Base-by-base conservation (phyloP, 2,888 invertebrate species). In the Oscheius myriophilus region DNA sequence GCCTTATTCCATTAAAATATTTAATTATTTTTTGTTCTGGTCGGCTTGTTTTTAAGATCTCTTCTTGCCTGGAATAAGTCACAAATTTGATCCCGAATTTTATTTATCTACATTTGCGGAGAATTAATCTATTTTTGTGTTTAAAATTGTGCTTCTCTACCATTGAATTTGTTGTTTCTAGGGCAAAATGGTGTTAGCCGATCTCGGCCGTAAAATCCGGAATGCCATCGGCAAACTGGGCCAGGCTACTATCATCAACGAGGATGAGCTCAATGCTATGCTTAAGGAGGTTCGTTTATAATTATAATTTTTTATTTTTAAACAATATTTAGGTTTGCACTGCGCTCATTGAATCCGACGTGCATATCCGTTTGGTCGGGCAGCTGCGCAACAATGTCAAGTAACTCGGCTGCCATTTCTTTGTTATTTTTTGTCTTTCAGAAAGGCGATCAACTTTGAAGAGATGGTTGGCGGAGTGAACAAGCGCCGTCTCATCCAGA, bases 141-240 rank as follows among this genome's bases (percentile, higher is more conserved):
- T 9, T 33, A 33, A 6, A 9, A 33, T 6, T 33, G 4, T 9
- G 9, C 9, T 9, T 6, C 9, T 33, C 9, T 33, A 33, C 9
- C 9, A 9, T 33, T 3, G 9, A 33, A 33, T 6, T 33, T 6
- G 33, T 33, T 33, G 3, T 41, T 42, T 57, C 49, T 21, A 46
- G 61, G 25, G 14, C 14, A 63, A 51, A 26, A 99, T 98, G 98
- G 98, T 98, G 88, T 93, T 99, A 91, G 98, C 98, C 86, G 98
- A 99, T 91, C 92, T 98, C 88, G 98, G 98, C 87, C 92, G 98
- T 87, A 96, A 96, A 90, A 98, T 99, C 88, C 97, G 97, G 87
- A 93, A 94, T 89, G 98, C 98, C 76, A 90, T 98, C 89, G 93
- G 96, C 88, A 96, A 96, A 65, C 90, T 98, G 80, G 96, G 96